Evolutionary conservation across 1,140 invertebrate species (phyloP).

Genomic region (Anoplolepis gracilipes): DNA sequence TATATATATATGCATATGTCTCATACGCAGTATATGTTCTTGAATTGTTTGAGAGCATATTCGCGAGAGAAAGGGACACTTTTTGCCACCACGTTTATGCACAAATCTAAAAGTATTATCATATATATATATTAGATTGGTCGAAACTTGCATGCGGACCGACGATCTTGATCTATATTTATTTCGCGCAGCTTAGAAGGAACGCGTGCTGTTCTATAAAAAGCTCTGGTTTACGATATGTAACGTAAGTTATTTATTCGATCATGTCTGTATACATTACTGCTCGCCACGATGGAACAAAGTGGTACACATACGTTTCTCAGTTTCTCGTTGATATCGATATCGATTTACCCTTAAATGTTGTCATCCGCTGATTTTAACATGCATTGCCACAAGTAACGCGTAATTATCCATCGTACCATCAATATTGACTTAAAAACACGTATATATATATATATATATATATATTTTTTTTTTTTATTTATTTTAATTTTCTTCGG

Average conservation of each 20-base stretch:
- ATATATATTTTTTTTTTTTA: too few relatives aligned
- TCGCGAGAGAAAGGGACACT: background rate
- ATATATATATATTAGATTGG: slow-evolving; percentile 48
- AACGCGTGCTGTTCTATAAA: slow-evolving; percentile 15
- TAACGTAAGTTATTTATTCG: slow-evolving; percentile 58
- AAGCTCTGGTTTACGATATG: slow-evolving; percentile 52
- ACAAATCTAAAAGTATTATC: slow-evolving; percentile 5
- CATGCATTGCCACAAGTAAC: slow-evolving; percentile 4
- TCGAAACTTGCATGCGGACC: slow-evolving; percentile 13
- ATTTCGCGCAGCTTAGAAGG: slow-evolving; percentile 12
- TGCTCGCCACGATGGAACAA: slow-evolving; percentile 25
- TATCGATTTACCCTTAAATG: slow-evolving; percentile 47
- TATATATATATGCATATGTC: background rate
- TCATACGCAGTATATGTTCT: background rate
- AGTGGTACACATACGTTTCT: slow-evolving; percentile 16
- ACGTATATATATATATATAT: background rate
- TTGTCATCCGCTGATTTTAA: slow-evolving; percentile 34
- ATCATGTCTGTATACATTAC: slow-evolving; percentile 33
- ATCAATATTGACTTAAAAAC: slow-evolving; percentile 28
- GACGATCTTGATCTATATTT: background rate
- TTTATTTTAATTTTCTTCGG: background rate
- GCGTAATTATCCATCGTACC: background rate
- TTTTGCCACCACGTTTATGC: background rate
- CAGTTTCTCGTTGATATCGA: background rate
- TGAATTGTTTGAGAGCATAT: background rate